These are phyloP conservation scores for Archips crataeganus DNA, from an alignment of 2,888 invertebrate genomes.

Conservation along the genomic window DNA sequence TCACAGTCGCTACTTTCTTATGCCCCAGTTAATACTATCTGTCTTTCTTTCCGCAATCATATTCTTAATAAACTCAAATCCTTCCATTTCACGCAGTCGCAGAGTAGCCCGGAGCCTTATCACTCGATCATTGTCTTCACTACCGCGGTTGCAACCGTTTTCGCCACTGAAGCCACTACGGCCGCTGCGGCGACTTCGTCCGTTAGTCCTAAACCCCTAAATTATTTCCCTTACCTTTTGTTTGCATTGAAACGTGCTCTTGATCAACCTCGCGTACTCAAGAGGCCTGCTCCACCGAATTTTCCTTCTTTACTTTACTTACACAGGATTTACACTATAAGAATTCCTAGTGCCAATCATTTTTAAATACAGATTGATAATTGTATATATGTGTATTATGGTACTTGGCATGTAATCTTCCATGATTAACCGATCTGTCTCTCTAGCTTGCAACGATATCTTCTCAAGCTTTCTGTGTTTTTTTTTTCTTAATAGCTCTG, in stretches of 20 bases:
- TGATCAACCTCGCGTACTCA: neutral
- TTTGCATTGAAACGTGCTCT: neutral
- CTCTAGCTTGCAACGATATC: neutral
- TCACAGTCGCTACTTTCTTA: neutral
- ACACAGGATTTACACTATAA: neutral
- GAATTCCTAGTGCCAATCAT: neutral
- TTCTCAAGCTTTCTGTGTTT: conserved; percentile 20
- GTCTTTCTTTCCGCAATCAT: too few relatives aligned
- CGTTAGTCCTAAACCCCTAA: conserved; percentile 17
- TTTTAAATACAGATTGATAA: neutral
- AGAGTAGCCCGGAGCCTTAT: neutral
- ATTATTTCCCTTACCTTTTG: conserved; percentile 11
- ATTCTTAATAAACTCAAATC: neutral
- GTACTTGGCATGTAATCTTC: conserved; percentile 5
- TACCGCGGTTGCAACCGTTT: neutral
- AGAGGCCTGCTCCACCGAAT: neutral
- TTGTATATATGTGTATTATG: neutral
- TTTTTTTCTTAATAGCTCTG: conserved; percentile 13
- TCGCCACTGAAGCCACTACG: neutral
- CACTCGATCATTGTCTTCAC: too few relatives aligned
- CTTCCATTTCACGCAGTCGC: neutral
- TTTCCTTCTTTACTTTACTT: neutral
- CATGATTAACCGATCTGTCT: neutral
- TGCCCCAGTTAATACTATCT: too few relatives aligned
- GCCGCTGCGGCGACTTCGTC: conserved; percentile 13